Conservation (phyloP, 2,113 vertebrate species). For the Odontesthes bonariensis region DNA sequence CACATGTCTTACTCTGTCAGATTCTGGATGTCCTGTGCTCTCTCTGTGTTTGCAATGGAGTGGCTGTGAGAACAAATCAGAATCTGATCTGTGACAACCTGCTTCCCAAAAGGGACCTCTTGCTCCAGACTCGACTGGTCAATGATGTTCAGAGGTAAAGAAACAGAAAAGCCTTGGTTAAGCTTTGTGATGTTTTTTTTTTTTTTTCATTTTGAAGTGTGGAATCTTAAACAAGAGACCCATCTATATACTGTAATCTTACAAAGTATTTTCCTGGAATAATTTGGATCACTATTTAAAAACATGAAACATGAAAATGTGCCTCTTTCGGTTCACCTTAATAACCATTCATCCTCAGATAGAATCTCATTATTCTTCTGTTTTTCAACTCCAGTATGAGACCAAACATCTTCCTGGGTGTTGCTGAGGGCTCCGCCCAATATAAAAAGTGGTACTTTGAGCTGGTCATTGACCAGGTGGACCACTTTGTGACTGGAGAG, state of each 20-base stretch:
- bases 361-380: neutral
- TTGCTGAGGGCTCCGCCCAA: conserved; percentile 95
- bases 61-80: conserved; percentile 97
- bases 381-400: conserved; percentile 86
- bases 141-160: conserved; percentile 96
- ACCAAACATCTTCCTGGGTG: conserved; percentile 95
- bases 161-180: neutral
- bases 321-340: neutral
- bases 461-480: conserved; percentile 96
- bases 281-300: too few species aligned
- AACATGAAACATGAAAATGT: neutral
- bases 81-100: conserved; percentile 97
- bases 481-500: conserved; percentile 93
- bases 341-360: neutral
- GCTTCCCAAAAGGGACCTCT: conserved; percentile 92
- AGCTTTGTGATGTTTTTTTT: neutral
- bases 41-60: conserved; percentile 95
- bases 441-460: conserved; percentile 99
- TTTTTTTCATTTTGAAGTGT: too few species aligned
- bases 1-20: conserved; percentile 68
- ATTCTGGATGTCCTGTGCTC: conserved; percentile 95
- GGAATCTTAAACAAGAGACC: too few species aligned
- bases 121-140: conserved; percentile 94
- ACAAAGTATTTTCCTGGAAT: too few species aligned
- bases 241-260: neutral